Conservation (phyloP, 1,140 invertebrate genomes). For the Pissodes strobi region DNA sequence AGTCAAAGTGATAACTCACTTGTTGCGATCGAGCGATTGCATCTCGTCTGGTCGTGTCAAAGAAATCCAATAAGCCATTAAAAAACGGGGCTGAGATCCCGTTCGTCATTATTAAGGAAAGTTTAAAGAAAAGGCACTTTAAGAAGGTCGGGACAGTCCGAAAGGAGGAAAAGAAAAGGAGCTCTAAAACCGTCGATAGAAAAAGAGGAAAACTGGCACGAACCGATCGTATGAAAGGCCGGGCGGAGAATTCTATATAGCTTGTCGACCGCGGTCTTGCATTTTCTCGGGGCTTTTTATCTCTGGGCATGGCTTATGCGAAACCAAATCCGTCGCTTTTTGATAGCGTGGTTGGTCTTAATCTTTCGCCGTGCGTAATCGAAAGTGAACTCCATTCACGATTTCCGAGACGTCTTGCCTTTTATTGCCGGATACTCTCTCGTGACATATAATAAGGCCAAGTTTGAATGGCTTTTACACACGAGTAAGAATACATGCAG, state of each 20-base stretch:
- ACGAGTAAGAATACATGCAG: slow-evolving; percentile 12
- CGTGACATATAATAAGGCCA: slow-evolving; percentile 24
- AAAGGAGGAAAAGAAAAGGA: not conserved
- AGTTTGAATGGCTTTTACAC: slow-evolving; percentile 28
- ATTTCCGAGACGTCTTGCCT: slow-evolving; percentile 24
- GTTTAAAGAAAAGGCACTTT: slow-evolving; percentile 15
- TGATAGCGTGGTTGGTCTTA: slow-evolving; percentile 24
- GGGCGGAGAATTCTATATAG: not conserved
- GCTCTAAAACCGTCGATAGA: not conserved
- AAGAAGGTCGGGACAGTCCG: slow-evolving; percentile 3
- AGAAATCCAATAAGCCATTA: slow-evolving; percentile 28
- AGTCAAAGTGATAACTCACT: slow-evolving; percentile 28
- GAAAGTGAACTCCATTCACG: slow-evolving; percentile 42
- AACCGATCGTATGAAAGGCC: slow-evolving; percentile 12
- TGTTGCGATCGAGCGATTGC: slow-evolving; percentile 24
- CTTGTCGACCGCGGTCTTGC: slow-evolving; percentile 2
- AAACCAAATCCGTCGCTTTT: slow-evolving; percentile 31
- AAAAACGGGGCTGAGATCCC: slow-evolving; percentile 15
- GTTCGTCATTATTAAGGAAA: slow-evolving; percentile 25
- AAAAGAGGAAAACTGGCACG: not conserved
- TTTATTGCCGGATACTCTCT: slow-evolving; percentile 19
- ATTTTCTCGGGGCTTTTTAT: slow-evolving; percentile 3
- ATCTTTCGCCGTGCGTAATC: slow-evolving; percentile 34
- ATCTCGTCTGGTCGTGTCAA: slow-evolving; percentile 25
- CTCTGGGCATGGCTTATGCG: slow-evolving; percentile 22